Percentiles rank a stretch among this genome's conserved stretches.
Evolutionary conservation across 2,888 invertebrate genomes (phyloP).

Genomic region (Pilophorus perplexus): DNA sequence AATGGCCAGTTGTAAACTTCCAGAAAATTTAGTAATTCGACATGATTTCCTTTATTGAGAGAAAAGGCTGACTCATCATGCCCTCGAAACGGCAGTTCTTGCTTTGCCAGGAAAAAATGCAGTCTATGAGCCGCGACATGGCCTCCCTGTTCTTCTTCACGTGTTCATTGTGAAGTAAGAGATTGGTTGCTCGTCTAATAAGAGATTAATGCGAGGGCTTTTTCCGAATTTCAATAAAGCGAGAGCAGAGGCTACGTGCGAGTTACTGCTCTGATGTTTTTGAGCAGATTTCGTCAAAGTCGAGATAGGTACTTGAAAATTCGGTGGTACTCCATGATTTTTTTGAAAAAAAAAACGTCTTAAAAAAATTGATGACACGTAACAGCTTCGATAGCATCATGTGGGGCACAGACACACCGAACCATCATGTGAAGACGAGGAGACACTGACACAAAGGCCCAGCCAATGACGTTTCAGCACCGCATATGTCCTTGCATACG

Average conservation of each 20-base stretch:
- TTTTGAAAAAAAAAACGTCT: neutral
- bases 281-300: neutral
- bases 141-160: neutral
- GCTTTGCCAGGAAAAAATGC: neutral
- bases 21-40: neutral
- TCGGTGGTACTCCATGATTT: neutral
- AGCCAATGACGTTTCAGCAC: neutral
- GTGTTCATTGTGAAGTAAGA: neutral
- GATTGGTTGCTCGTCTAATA: neutral
- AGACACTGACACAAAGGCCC: neutral
- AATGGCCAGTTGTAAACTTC: neutral
- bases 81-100: neutral
- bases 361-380: neutral
- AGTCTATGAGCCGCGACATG: neutral
- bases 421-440: neutral
- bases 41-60: neutral
- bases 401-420: neutral
- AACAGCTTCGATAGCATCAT: neutral
- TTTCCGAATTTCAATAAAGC: neutral
- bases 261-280: neutral
- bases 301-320: neutral
- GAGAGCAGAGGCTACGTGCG: neutral
- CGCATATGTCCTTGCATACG: neutral
- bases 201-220: neutral
- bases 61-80: neutral